Evolutionary conservation across 1,140 invertebrate species (phyloP).

Genomic region (Philaenus spumarius): DNA sequence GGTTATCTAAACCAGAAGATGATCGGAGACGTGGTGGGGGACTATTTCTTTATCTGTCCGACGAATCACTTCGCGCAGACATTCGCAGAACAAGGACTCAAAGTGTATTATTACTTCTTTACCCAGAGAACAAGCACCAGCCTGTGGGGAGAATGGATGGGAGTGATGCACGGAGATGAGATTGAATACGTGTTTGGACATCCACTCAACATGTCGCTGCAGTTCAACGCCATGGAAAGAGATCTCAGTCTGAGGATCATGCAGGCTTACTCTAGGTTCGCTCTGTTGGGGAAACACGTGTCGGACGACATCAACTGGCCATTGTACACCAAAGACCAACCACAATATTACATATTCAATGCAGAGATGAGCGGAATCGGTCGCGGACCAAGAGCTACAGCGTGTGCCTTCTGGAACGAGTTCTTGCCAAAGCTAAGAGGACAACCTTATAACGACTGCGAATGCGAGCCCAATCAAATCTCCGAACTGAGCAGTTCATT

Average conservation of each 20-base stretch:
- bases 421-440: constrained; percentile 80
- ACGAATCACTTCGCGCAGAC: constrained; percentile 83
- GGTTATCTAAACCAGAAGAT: constrained; percentile 74
- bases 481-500: too few relatives aligned
- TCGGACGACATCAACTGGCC: constrained; percentile 80
- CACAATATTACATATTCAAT: constrained; percentile 84
- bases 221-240: constrained; percentile 74
- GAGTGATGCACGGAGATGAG: constrained; percentile 94
- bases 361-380: constrained; percentile 62
- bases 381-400: constrained; percentile 71
- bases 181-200: constrained; percentile 95
- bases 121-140: constrained; percentile 83
- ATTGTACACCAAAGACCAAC: constrained; percentile 71
- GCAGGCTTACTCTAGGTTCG: constrained; percentile 78
- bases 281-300: constrained; percentile 70
- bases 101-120: constrained; percentile 91
- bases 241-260: constrained; percentile 80
- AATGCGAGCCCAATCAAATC: too few relatives aligned
- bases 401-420: constrained; percentile 94
- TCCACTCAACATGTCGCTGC: constrained; percentile 74
- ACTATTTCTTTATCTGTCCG: constrained; percentile 91
- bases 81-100: constrained; percentile 69
- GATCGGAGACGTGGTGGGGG: constrained; percentile 81
- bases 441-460: constrained; percentile 48
- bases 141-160: constrained; percentile 96